Evolutionary conservation across 2,888 invertebrate genomes (phyloP).

Genomic region (Drosophila kuntzei): DNA sequence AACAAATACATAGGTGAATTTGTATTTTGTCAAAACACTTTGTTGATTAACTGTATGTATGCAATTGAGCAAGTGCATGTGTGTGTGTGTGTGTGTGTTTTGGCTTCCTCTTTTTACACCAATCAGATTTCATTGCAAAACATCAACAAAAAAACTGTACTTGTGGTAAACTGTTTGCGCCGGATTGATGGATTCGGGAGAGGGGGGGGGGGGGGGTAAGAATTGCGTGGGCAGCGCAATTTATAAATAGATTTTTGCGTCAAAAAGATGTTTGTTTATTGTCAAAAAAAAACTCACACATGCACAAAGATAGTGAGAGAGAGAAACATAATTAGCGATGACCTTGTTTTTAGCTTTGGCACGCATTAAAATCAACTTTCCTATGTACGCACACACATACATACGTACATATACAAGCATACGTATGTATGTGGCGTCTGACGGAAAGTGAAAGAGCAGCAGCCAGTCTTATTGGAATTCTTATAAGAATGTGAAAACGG

Average conservation of each 20-base stretch:
- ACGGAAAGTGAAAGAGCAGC: conserved; percentile 75
- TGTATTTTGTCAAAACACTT: too few relatives aligned
- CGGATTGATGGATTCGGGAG: background rate
- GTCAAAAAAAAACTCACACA: conserved; percentile 22
- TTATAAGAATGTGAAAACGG: conserved; percentile 73
- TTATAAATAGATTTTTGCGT: conserved; percentile 48
- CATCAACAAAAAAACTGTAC: conserved; percentile 63
- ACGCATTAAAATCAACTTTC: conserved; percentile 62
- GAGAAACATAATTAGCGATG: conserved; percentile 32
- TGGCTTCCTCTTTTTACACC: conserved; percentile 38
- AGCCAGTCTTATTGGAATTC: conserved; percentile 71
- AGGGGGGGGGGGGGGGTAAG: conserved; percentile 9
- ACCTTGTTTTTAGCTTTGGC: conserved; percentile 58
- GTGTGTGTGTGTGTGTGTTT: conserved; percentile 16
- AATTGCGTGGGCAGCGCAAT: conserved; percentile 38
- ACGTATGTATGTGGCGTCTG: conserved; percentile 20
- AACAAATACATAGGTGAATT: too few relatives aligned
- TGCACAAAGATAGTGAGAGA: conserved; percentile 3
- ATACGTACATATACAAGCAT: conserved; percentile 8
- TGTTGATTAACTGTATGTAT: too few relatives aligned
- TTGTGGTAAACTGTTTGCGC: conserved; percentile 35
- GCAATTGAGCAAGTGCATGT: conserved; percentile 12
- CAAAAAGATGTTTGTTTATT: conserved; percentile 50
- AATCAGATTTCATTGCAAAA: conserved; percentile 50
- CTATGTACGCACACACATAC: conserved; percentile 30